Percentiles rank a stretch among this genome's conserved stretches.
Conservation (phyloP, 2,113 vertebrate genomes). For the Pitta sordida region DNA sequence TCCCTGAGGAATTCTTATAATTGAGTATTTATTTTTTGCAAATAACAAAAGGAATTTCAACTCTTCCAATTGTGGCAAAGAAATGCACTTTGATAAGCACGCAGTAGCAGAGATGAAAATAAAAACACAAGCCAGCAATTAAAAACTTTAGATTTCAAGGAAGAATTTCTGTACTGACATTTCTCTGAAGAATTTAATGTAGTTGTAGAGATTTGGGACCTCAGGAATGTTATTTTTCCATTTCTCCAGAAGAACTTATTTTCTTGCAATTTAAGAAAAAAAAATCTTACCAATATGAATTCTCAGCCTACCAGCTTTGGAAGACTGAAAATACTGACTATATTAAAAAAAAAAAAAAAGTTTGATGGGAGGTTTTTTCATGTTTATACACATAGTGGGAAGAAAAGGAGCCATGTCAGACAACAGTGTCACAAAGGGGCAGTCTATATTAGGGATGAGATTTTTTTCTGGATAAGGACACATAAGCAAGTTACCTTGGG, state of each 20-base stretch:
- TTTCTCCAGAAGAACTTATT: background rate
- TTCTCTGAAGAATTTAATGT: background rate
- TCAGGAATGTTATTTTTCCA: background rate
- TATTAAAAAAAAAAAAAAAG: too few relatives aligned
- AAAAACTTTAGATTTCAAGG: slow-evolving; percentile 2
- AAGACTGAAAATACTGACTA: background rate
- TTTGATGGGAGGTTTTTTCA: background rate
- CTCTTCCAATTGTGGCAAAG: slow-evolving; percentile 61
- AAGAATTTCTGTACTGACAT: background rate
- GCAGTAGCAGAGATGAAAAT: slow-evolving; percentile 40
- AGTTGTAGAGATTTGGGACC: background rate
- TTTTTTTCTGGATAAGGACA: background rate
- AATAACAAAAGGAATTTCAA: slow-evolving; percentile 65
- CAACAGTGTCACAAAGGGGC: background rate
- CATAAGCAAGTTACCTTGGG: background rate
- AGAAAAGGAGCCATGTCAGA: background rate
- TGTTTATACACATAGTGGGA: background rate
- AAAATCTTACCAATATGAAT: background rate
- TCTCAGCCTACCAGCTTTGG: background rate
- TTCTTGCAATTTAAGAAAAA: background rate
- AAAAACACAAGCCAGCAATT: slow-evolving; percentile 30
- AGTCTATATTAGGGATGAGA: background rate
- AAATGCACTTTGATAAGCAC: slow-evolving; percentile 55
- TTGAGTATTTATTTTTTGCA: slow-evolving; percentile 72
- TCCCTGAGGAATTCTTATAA: slow-evolving; percentile 66